Evolutionary conservation across 2,113 vertebrate genomes (phyloP), one percentile per base, ranked within the genome.

Genomic region (Hystrix cristata): DNA sequence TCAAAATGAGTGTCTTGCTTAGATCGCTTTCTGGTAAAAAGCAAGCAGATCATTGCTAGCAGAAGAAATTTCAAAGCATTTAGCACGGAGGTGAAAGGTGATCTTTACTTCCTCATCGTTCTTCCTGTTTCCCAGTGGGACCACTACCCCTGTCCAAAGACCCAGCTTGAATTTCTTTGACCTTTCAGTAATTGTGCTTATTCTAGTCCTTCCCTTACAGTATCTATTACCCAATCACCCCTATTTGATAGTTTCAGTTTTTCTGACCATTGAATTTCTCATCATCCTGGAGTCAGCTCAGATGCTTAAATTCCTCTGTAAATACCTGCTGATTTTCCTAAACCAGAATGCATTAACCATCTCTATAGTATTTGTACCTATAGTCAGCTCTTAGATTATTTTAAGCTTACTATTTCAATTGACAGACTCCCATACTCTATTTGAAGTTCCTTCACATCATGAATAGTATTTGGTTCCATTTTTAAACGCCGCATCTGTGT

Each of bases 241-340:
- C 55, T 18, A 19, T 6, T n/a, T 34, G 18, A 10, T 38, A 21
- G 85, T 7, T 82, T 29, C 14, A 72, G 12, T 23, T 78, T 15
- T 82, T 71, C 48, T 90, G 21, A 86, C 57, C 80, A 0, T n/a
- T 62, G 60, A 79, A 69, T 71, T 90, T 93, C 53, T 97, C 19
- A 53, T 55, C 18, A 67, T 14, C 38, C 15, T 57, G 0, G 0
- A 69, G 51, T 90, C 31, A 71, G 9, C 46, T 65, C 43, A 74
- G n/a, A 53, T 69, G 18, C 25, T 53, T 74, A 29, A 55, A 64
- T 93, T 80, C 27, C 23, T 89, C 83, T n/a, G 10, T 64, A 84
- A 76, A 80, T 46, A 80, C 14, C 48, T 57, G 4, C 51, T 74
- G 7, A 79, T 25, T 74, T 86, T 62, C n/a, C 76, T 12, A 23